Percentiles rank a stretch among this genome's conserved stretches.
Evolutionary conservation across 2,113 vertebrate species (phyloP).

Genomic region (Chrysochloris asiatica): DNA sequence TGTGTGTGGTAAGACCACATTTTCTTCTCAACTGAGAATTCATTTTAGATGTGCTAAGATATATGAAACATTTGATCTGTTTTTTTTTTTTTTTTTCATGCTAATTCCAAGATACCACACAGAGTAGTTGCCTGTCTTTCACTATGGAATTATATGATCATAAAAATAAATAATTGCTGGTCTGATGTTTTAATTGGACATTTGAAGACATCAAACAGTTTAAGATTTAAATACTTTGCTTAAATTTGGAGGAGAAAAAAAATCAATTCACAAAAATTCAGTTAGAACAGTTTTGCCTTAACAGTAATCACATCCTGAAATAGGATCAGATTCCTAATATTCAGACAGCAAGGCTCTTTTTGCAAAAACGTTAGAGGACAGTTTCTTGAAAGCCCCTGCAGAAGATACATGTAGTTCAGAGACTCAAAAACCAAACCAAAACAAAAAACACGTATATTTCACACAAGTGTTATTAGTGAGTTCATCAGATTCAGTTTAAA

Average conservation of each 20-base stretch:
- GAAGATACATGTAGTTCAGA: not conserved
- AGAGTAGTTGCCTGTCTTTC: not conserved
- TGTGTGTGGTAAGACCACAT: not conserved
- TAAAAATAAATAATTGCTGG: conserved; percentile 49
- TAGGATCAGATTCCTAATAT: conserved; percentile 23
- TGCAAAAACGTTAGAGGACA: not conserved
- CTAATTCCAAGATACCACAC: not conserved
- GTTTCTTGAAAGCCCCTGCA: conserved; percentile 6
- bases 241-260: not conserved
- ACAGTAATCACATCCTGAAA: conserved; percentile 34
- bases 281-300: conserved; percentile 49
- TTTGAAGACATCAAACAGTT: conserved; percentile 23
- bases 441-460: no score
- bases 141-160: not conserved
- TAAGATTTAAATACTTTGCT: conserved; percentile 39
- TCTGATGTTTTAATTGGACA: conserved; percentile 4
- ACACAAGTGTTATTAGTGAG: not conserved
- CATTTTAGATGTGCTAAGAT: not conserved
- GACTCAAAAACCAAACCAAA: no score
- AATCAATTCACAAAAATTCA: conserved; percentile 58
- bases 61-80: not conserved
- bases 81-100: conserved; percentile 47
- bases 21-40: not conserved
- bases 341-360: not conserved
- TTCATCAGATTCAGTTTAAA: not conserved